These are phyloP conservation scores for Cotesia glomerata DNA, from an alignment of 1,140 invertebrate genomes.

Conservation along the genomic window DNA sequence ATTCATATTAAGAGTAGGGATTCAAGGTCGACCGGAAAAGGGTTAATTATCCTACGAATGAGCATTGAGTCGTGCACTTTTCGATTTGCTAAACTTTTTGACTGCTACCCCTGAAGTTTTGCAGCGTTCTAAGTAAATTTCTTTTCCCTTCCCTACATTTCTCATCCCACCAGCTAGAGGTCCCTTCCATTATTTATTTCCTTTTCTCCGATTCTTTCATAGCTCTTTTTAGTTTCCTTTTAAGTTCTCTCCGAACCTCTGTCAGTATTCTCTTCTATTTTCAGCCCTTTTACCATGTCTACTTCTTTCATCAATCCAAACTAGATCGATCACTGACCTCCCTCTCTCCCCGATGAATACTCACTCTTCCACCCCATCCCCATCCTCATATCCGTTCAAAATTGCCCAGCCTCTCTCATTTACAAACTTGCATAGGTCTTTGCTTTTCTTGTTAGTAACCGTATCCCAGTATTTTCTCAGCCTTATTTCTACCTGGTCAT, in stretches of 20 bases:
- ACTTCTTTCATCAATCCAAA: background rate
- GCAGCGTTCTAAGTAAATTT: background rate
- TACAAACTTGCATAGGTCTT: background rate
- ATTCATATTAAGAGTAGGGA: too few species aligned
- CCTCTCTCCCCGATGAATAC: background rate
- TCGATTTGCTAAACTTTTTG: too few species aligned
- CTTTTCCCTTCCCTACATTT: slow-evolving; percentile 1
- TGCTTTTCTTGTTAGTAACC: background rate
- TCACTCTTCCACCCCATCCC: background rate
- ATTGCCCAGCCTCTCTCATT: background rate
- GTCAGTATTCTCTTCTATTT: background rate
- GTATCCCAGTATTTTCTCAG: background rate
- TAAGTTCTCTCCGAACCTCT: background rate
- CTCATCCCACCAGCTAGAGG: background rate
- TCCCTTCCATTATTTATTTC: background rate
- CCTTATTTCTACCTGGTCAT: background rate
- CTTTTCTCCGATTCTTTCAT: background rate
- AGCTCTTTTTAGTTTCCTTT: background rate
- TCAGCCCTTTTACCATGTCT: background rate
- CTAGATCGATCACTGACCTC: too few species aligned
- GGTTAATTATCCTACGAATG: too few species aligned
- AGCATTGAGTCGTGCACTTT: too few species aligned
- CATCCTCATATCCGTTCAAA: background rate
- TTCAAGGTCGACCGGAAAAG: too few species aligned
- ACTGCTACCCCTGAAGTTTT: too few species aligned